Evolutionary conservation across 2,797 vertebrate species (phyloP).

Genomic region (Chelidonichthys spinosus): DNA sequence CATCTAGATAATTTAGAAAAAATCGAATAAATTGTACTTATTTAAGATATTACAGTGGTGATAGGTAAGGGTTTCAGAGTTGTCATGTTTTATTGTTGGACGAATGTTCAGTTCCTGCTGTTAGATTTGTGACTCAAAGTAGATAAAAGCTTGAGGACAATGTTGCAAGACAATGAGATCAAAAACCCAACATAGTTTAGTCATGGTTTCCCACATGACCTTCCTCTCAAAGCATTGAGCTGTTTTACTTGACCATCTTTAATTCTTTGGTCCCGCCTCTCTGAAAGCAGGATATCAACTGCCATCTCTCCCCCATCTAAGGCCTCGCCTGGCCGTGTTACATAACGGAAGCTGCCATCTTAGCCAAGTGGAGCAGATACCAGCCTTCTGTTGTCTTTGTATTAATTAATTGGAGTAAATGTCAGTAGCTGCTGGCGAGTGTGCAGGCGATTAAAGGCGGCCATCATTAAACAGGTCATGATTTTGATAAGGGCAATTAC

Average conservation of each 20-base stretch:
- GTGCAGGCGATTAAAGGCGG: slow-evolving; percentile 75
- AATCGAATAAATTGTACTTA: too few relatives aligned
- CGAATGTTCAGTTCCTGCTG: background rate
- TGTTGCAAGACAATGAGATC: slow-evolving; percentile 10
- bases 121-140: background rate
- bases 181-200: slow-evolving; percentile 2
- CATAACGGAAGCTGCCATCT: slow-evolving; percentile 51
- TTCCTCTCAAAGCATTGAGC: slow-evolving; percentile 3
- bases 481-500: slow-evolving; percentile 87
- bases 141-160: background rate
- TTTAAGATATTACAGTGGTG: too few relatives aligned
- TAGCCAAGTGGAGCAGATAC: slow-evolving; percentile 51
- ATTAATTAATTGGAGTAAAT: slow-evolving; percentile 84
- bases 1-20: too few relatives aligned
- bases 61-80: too few relatives aligned
- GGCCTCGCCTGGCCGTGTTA: slow-evolving; percentile 19
- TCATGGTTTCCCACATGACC: background rate
- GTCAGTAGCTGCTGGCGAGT: slow-evolving; percentile 78
- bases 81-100: too few relatives aligned
- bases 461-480: slow-evolving; percentile 78
- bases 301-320: background rate
- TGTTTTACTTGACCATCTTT: slow-evolving; percentile 31
- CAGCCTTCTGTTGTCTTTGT: slow-evolving; percentile 63
- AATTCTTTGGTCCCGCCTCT: background rate
- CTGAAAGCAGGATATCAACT: slow-evolving; percentile 26